Evolutionary conservation across 2,113 vertebrate genomes (phyloP).

Genomic region (Clarias macrocephalus): DNA sequence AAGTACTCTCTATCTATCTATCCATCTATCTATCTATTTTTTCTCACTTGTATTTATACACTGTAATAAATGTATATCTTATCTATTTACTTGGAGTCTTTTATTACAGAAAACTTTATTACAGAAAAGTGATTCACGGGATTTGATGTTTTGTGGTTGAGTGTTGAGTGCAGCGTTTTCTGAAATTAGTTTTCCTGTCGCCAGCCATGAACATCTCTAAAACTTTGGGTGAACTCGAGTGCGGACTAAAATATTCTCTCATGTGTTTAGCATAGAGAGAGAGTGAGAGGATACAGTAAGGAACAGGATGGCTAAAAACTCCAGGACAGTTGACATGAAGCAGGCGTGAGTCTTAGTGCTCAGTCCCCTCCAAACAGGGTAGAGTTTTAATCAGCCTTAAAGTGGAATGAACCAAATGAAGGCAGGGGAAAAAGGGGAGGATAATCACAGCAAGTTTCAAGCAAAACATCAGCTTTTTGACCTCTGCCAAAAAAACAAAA

Average conservation of each 20-base stretch:
- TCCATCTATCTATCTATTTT: no score
- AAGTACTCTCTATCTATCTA: no score
- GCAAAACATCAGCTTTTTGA: slow-evolving; percentile 30
- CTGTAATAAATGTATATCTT: no score
- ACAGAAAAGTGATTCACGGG: background rate
- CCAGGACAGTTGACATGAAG: slow-evolving; percentile 28
- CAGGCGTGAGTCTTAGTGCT: slow-evolving; percentile 14
- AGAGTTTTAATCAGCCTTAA: slow-evolving; percentile 24
- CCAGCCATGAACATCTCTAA: background rate
- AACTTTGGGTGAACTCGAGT: background rate
- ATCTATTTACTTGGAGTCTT: no score
- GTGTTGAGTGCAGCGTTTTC: background rate
- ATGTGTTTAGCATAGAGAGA: background rate
- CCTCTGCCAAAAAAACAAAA: slow-evolving; percentile 4
- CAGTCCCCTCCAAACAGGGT: slow-evolving; percentile 10
- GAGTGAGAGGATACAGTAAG: background rate
- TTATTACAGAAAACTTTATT: no score
- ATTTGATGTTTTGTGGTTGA: background rate
- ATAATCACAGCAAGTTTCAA: slow-evolving; percentile 13
- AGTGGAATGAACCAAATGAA: background rate
- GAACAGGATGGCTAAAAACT: background rate
- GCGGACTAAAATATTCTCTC: background rate
- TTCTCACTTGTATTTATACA: no score
- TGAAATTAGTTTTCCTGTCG: background rate
- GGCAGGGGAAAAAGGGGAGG: background rate